Evolutionary conservation across 2,888 invertebrate genomes (phyloP).

Genomic region (Caradrina kadenii): DNA sequence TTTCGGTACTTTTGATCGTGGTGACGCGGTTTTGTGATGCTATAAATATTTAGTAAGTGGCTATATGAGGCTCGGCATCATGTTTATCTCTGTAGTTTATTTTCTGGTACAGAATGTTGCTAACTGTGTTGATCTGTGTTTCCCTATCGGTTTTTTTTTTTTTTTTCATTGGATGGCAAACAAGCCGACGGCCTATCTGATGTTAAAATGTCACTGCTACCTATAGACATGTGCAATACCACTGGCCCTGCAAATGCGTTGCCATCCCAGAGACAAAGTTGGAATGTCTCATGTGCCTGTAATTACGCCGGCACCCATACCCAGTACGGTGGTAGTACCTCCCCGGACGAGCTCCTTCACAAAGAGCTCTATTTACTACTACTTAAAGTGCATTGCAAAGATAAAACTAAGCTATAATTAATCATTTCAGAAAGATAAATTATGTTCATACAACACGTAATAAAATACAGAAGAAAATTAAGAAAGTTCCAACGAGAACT

Average conservation of each 20-base stretch:
- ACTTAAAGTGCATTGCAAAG: not conserved
- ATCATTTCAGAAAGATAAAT: not conserved
- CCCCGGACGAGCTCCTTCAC: no score
- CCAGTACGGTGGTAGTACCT: no score
- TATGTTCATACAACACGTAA: not conserved
- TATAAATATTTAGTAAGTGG: constrained; percentile 41
- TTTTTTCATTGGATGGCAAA: no score
- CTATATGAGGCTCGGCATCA: constrained; percentile 20
- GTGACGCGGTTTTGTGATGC: constrained; percentile 39
- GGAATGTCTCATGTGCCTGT: no score
- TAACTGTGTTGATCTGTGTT: not conserved
- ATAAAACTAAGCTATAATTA: not conserved
- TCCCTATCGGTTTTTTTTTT: no score
- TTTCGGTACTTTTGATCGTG: constrained; percentile 40
- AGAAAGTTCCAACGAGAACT: not conserved
- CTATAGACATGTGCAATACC: no score
- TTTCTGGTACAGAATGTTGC: constrained; percentile 25
- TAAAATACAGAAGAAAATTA: not conserved
- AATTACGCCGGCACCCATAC: no score
- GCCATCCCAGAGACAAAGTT: no score
- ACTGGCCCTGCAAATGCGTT: no score
- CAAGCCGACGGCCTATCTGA: no score
- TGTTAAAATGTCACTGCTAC: no score
- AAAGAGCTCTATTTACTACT: no score
- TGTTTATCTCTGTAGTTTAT: constrained; percentile 44